Base-by-base conservation (phyloP, 1,140 invertebrate species). In the Frieseomelitta varia region DNA sequence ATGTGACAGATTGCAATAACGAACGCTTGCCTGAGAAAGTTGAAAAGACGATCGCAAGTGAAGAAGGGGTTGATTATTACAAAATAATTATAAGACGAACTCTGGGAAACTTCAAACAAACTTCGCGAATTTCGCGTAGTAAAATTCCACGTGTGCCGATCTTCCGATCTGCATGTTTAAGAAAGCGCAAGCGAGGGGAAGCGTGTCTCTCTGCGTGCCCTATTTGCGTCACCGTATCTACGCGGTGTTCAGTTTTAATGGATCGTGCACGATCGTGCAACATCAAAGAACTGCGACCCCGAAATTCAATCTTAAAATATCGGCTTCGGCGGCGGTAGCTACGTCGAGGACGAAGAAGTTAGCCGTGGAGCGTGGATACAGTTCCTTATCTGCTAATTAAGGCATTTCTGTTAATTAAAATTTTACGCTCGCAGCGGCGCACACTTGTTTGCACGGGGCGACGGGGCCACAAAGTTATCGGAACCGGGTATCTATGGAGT, bases 321-420 rank as follows among this genome's bases (percentile, higher is more conserved):
- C 58, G 12, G n/a, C 58, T n/a, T 58, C 27, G 27, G 53, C 30
- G 73, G 63, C 51, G n/a, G n/a, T 53, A 58, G 53, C 53, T n/a
- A 39, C 30, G 65, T 21, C 55, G 39, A 47, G 8, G 39, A 47
- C 6, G 39, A 27, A 39, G 27, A 55, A 67, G 61, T 75, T 39
- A 75, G 24, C 55, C 39, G 39, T 47, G 39, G 61, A 69, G n/a
- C 68, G 55, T 71, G 21, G 65, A 84, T 85, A 85, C 80, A 69
- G 87, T 86, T 86, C 76, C 76, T 85, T 88, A 91, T 86, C 83
- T 89, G 71, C 86, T 92, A 91, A 92, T 92, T 92, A 92, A 86
- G 84, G 86, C 82, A 88, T 89, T 90, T 85, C 85, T 87, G 81
- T 91, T 92, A 91, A 92, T 91, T 91, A 92, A 91, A 92, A 91